These are phyloP conservation scores for Paramisgurnus dabryanus DNA, from an alignment of 2,113 vertebrate genomes.

Conservation along the genomic window DNA sequence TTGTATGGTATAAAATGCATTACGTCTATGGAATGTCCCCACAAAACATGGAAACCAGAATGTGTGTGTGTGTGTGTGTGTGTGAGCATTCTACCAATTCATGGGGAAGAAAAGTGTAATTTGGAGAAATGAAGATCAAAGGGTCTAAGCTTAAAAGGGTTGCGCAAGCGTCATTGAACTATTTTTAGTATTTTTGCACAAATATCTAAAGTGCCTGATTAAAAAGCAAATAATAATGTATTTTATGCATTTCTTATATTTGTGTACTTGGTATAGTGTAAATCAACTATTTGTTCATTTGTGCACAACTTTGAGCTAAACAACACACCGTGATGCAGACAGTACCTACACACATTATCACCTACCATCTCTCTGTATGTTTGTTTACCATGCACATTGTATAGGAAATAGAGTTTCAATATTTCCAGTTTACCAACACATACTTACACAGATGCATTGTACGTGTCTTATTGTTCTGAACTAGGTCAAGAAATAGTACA, in stretches of 20 bases:
- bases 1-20: no score
- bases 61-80: background rate
- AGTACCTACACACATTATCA: background rate
- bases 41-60: no score
- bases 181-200: conserved; percentile 7
- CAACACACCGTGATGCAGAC: background rate
- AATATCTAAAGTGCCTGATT: conserved; percentile 23
- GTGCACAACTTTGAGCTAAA: background rate
- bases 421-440: background rate
- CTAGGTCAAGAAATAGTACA: conserved; percentile 10
- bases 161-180: background rate
- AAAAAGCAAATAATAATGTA: background rate
- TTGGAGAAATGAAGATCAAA: background rate
- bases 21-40: no score
- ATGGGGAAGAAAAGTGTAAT: background rate
- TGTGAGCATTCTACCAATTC: background rate
- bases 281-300: background rate
- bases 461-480: background rate
- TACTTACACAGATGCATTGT: conserved; percentile 5
- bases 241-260: background rate
- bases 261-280: no score
- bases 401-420: conserved; percentile 7
- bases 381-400: conserved; percentile 15
- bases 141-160: conserved; percentile 1
- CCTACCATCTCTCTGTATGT: conserved; percentile 1